Evolutionary conservation across 2,888 invertebrate genomes (phyloP), one percentile per base, ranked within the genome.

Genomic region (Mythimna lalbum): DNA sequence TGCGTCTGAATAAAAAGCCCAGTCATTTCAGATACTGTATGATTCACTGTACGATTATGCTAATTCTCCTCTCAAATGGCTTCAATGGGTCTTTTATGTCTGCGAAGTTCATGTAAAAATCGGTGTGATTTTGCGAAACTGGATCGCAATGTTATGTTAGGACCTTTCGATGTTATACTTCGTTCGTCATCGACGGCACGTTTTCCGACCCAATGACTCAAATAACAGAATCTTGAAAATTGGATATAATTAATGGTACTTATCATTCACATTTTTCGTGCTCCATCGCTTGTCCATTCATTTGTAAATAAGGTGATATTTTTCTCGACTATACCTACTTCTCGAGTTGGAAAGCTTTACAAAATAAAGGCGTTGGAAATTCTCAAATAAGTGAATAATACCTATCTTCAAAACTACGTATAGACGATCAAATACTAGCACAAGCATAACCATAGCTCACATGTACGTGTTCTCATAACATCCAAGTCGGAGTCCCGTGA

Each of bases 401-500:
- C 17, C 17, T 12, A 39, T 23, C 14, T 23, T 17, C 43, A 1
- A 17, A 36, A 14, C 43, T 19, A 55, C 9, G 19, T 50, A 43
- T 33, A 62, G 27, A 67, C 31, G 27, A 60, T 68, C 19, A 69
- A 81, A 67, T 72, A 67, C 62, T 50, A 68, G 19, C 23, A 33
- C 21, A 63, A 47, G 23, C 62, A 77, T 59, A 72, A 50, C 49
- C 57, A 53, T 65, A 53, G n/a, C 59, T 60, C 39, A 61, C 39
- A 68, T 49, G 59, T 63, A 66, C 59, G 50, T 71, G 76, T 68
- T 78, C 69, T 71, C 76, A 78, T 76, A 84, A 75, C 73, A 81
- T 72, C 81, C 76, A 84, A 86, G 86, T 80, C 79, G 69, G 71
- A 81, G 83, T 86, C 88, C 87, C 90, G 82, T 66, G 87, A 85